Evolutionary conservation across 1,140 invertebrate species (phyloP), one percentile per base, ranked within the genome.

Genomic region (Oedothorax gibbosus): DNA sequence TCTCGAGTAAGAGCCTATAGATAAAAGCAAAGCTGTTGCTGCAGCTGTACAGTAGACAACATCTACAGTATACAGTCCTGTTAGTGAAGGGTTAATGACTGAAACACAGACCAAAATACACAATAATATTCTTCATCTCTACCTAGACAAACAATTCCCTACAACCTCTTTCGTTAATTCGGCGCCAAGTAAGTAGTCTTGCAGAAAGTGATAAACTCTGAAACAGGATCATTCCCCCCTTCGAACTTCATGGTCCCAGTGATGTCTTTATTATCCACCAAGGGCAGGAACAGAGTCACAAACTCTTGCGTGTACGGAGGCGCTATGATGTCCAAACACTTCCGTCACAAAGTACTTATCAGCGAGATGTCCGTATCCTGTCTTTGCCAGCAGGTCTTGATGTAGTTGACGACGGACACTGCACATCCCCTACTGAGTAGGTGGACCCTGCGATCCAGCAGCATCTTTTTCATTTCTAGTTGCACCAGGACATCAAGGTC

Each of bases 231-330:
- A 90, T 95, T 96, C 88, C 98, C 96, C 69, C 94, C 90, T 88
- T 98, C 96, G 66, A 94, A 94, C 88, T 95, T 92, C 94, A 98
- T 96, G 53, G 94, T 95, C 78, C 97, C 98, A 10, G 97, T 99
- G 62, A 99, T 98, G 91, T 99, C 98, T 89, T 98, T 96, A 91
- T 98, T 98, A 91, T 99, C 97, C 0, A 99, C 97, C 93, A 99
- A 95, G 0, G 98, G 98, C 86, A 99, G 91, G 89, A 99, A 98
- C 76, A 98, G 91, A 88, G 97, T 94, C 7, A 98, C 95, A 93
- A 99, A 99, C 90, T 99, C 97, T 12, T 93, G 90, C 10, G 96
- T 97, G 89, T 99, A 99, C 2, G 98, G 98, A 75, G 98, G 97
- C 5, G 95, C 95, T 87, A 99, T 98, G 56, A 98, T 95, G 91